Percentiles rank a stretch among this genome's conserved stretches.
These are phyloP conservation scores for Caenorhabditis elegans DNA, from an alignment of 1,140 invertebrate genomes.

Conservation along the genomic window WBcel235 BX284602.5:10150001-10150500, in stretches of 20 bases:
- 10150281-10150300: not conserved
- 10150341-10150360: not conserved
- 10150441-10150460: no score
- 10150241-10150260: slow-evolving; percentile 14
- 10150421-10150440: no score
- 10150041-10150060: not conserved
- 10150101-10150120: slow-evolving; percentile 14
- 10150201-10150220: not conserved
- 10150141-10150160: slow-evolving; percentile 15
- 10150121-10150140: not conserved
- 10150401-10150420: no score
- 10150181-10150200: slow-evolving; percentile 28
- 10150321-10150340: not conserved
- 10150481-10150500: no score
- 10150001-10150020: slow-evolving; percentile 13
- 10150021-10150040: not conserved
- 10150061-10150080: not conserved
- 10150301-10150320: slow-evolving; percentile 29
- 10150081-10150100: not conserved
- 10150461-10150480: no score
- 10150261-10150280: not conserved
- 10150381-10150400: no score
- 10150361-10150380: no score
- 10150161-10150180: slow-evolving; percentile 4
- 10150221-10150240: not conserved